Base-by-base conservation (phyloP, 2,113 vertebrate species). In the Mugil cephalus region DNA sequence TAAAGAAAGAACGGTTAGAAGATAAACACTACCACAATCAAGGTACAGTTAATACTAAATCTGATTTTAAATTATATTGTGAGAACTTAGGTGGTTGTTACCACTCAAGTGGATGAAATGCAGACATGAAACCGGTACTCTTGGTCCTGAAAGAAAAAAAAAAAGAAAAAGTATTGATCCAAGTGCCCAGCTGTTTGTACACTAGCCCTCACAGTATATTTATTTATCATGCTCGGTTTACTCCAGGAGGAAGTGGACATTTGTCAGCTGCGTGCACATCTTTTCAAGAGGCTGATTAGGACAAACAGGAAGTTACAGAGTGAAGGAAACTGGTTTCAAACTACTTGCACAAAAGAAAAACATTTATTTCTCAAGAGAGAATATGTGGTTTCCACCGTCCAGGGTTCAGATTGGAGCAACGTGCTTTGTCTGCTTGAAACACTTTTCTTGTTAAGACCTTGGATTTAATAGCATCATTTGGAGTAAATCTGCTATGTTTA, bases 391-490 rank as follows among this genome's bases (percentile, higher is more conserved):
- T 65, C 60, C 61, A 81, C 30, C 65, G 51, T 80, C 43, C 59
- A 74, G 15, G 66, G 42, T 81, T 72, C 70, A 84, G 74, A 76
- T 79, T 56, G 46, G 51, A 59, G 70, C 77, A 80, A 46, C 67
- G 21, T 79, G 87, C 64, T 69, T 47, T 48, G 62, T 86, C 36
- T 72, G 83, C 83, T 85, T 90, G 80, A 80, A 88, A 84, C 80
- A 67, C 73, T 88, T 85, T 83, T 63, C 76, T 79, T 67, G 45
- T 87, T 85, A 79, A 79, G 77, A 54, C 55, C n/a, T 63, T 51
- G 73, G 80, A 64, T 82, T 89, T 86, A 86, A 84, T 83, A 68
- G 84, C 82, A 73, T 83, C 48, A 17, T 85, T 85, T 85, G 72
- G 79, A 82, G 72, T 60, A 69, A 70, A 77, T 63, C 55, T 74